Base-by-base conservation (phyloP, 2,888 invertebrate species). In the Eupithecia exiguata region DNA sequence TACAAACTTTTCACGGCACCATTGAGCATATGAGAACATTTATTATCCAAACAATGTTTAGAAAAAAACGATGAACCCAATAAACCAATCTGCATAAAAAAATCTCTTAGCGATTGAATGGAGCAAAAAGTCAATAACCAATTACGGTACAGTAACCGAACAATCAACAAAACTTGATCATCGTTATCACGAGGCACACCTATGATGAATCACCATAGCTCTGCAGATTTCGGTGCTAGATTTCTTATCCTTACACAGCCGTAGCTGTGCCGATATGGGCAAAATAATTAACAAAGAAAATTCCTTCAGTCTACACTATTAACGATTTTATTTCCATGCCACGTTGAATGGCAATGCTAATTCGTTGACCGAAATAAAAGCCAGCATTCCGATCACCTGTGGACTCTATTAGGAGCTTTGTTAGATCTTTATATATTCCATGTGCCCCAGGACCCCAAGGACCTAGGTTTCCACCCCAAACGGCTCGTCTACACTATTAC, bases 91-190 rank as follows among this genome's bases (percentile, higher is more conserved):
- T 66, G 53, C 46, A 76, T 76, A 78, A 80, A 80, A 80, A 58
- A 80, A 77, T 74, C 71, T 78, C 75, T 78, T 76, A 76, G 69
- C 71, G 68, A 70, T 75, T 70, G 74, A 73, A 74, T 38, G 53
- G 76, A 74, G 79, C 74, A 85, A 85, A 85, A 86, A 85, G 76
- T 80, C 46, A 40, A 71, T 58, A 58, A 58, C 58, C 76, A 72
- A 69, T 75, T 35, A 62, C 16, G 21, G 79, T 82, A 80, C 80
- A 82, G 40, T 66, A 36, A 65, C 38, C 63, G 38, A 81, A 75
- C 77, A 81, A 78, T 82, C 81, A 81, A 82, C 81, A 83, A 83
- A 82, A 82, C 81, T 83, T 80, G 78, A 83, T 81, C 83, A 83
- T 79, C 76, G 78, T 79, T 83, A 81, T 81, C 81, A 79, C 76